Percentiles rank a stretch among this genome's conserved stretches.
phyloP scores from a whole-genome alignment of 1,140 invertebrate species.

The Lepidurus packardi region DNA sequence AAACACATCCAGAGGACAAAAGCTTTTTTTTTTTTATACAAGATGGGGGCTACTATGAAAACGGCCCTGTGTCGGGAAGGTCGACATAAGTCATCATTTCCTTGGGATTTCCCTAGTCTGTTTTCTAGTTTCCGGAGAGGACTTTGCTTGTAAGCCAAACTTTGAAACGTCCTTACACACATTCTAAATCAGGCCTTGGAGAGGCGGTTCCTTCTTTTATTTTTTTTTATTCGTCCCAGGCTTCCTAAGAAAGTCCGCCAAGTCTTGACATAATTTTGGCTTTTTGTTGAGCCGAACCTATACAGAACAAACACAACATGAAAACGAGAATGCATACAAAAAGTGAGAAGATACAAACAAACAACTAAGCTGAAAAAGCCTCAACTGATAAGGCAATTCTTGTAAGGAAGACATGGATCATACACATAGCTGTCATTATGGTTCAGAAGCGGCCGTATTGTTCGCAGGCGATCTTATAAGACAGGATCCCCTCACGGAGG shows the following conservation, averaged over 20 bases:
- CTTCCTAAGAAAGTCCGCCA: too few relatives aligned
- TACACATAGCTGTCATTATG: constrained; percentile 11
- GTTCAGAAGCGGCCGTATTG: background rate
- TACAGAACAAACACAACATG: background rate
- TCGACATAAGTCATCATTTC: constrained; percentile 10
- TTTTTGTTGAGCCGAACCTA: background rate
- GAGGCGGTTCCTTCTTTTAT: background rate
- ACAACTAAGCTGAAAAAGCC: background rate
- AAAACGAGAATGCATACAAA: background rate
- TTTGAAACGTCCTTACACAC: background rate
- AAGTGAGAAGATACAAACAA: background rate
- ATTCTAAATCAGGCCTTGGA: background rate
- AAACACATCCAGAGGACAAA: background rate
- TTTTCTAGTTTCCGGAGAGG: background rate
- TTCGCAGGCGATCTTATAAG: background rate
- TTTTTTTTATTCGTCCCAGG: too few relatives aligned
- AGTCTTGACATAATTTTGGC: too few relatives aligned
- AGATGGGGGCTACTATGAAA: background rate
- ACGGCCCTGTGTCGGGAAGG: background rate
- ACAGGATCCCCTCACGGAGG: background rate
- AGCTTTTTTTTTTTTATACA: background rate
- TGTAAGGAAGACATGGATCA: background rate
- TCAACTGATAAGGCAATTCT: background rate
- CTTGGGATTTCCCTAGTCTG: background rate
- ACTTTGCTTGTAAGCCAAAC: background rate